A percentile compares a stretch with the other conserved stretches of the same genome.
These are phyloP conservation scores for Linurgus olivaceus DNA, from an alignment of 2,797 vertebrate genomes.

Conservation along the genomic window DNA sequence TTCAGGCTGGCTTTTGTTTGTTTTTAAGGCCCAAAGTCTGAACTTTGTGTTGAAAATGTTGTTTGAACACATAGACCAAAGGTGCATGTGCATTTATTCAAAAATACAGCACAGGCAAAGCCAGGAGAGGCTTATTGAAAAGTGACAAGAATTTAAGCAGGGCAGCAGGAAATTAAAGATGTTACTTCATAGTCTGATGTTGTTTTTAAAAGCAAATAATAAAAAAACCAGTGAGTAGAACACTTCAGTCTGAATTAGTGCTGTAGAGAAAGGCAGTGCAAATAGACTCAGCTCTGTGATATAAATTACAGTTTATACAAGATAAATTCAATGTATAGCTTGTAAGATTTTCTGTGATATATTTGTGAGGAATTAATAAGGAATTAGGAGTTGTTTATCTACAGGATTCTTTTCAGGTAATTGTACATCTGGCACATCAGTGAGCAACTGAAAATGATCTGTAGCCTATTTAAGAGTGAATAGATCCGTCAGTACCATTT, in stretches of 20 bases:
- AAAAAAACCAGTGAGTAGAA: background rate
- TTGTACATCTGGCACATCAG: background rate
- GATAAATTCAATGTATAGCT: background rate
- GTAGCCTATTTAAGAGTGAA: background rate
- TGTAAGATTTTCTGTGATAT: background rate
- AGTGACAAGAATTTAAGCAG: background rate
- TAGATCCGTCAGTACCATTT: background rate
- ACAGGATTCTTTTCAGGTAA: background rate
- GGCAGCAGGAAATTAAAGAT: constrained; percentile 26
- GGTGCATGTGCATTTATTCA: background rate
- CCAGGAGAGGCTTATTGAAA: background rate
- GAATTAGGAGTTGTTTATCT: background rate
- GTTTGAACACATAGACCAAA: background rate
- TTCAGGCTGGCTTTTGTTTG: background rate
- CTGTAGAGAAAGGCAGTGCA: background rate
- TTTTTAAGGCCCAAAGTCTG: background rate
- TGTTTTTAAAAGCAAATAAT: background rate
- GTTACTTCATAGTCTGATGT: background rate
- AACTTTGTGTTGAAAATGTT: background rate
- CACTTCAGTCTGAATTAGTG: background rate
- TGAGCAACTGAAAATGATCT: background rate
- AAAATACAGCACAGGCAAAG: background rate
- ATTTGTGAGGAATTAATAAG: background rate
- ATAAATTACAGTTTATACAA: background rate
- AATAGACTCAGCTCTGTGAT: background rate